These are phyloP conservation scores for Chaetodon auriga DNA, from an alignment of 2,113 vertebrate genomes.

Conservation along the genomic window DNA sequence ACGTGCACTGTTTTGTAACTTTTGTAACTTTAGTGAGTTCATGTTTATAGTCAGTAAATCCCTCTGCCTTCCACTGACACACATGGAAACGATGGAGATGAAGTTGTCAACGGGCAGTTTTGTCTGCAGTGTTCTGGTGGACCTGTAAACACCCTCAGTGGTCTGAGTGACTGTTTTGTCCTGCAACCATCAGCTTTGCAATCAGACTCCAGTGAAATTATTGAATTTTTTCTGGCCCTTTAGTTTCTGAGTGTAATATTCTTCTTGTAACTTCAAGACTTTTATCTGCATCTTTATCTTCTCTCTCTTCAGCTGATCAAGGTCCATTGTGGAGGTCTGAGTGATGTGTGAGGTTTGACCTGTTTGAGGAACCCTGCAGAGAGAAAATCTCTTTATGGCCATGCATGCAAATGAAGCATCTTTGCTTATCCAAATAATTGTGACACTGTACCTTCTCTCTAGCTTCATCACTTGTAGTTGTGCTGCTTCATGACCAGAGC, in stretches of 20 bases:
- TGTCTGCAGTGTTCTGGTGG: no score
- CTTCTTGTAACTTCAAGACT: constrained; percentile 57
- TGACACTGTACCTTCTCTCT: background rate
- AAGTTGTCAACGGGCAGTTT: background rate
- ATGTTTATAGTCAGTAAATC: background rate
- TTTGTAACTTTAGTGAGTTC: background rate
- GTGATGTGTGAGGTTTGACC: background rate
- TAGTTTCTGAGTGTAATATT: constrained; percentile 51
- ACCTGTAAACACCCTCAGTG: no score
- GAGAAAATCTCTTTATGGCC: background rate
- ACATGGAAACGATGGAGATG: background rate
- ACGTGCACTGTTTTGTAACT: no score
- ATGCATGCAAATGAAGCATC: background rate
- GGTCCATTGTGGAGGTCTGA: background rate
- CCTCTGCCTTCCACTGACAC: background rate
- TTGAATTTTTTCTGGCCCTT: background rate
- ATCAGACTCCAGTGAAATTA: no score
- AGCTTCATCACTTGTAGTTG: rapidly evolving
- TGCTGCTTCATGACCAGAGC: background rate
- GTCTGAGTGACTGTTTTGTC: background rate
- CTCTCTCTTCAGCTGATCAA: constrained; percentile 34
- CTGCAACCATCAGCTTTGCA: background rate
- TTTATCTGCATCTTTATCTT: constrained; percentile 61
- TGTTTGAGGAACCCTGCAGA: background rate
- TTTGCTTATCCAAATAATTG: background rate